These are phyloP conservation scores for Sphecodes monilicornis DNA, from an alignment of 2,888 invertebrate genomes.

Conservation along the genomic window DNA sequence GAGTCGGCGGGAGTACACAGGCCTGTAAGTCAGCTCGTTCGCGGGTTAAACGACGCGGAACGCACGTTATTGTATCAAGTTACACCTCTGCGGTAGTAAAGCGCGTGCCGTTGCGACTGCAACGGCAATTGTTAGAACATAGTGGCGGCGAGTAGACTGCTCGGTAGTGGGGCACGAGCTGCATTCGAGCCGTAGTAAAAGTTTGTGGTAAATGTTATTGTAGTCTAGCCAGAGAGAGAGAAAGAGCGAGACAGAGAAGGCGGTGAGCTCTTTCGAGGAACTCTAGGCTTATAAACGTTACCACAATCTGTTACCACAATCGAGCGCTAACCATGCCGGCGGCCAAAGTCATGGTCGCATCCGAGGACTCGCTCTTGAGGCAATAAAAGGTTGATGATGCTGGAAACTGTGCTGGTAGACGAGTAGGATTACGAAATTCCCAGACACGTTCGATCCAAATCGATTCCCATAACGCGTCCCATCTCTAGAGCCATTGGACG, in stretches of 20 bases:
- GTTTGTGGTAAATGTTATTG: slow-evolving; percentile 73
- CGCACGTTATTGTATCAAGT: slow-evolving; percentile 72
- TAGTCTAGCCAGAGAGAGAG: slow-evolving; percentile 48
- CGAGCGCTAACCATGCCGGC: slow-evolving; percentile 45
- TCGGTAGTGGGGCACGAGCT: slow-evolving; percentile 8
- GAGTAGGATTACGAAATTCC: neutral
- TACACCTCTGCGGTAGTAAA: slow-evolving; percentile 66
- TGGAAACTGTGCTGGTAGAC: neutral
- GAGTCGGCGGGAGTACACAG: neutral
- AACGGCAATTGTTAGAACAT: slow-evolving; percentile 60
- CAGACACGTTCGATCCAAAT: neutral
- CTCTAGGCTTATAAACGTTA: slow-evolving; percentile 69
- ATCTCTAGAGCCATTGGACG: neutral
- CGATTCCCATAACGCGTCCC: neutral
- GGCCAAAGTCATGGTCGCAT: slow-evolving; percentile 22
- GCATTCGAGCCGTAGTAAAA: slow-evolving; percentile 68
- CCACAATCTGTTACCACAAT: slow-evolving; percentile 71
- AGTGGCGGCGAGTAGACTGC: slow-evolving; percentile 46
- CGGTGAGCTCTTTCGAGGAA: slow-evolving; percentile 60
- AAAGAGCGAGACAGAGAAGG: neutral
- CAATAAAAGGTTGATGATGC: neutral
- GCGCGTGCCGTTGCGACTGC: slow-evolving; percentile 68
- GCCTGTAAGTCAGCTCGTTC: slow-evolving; percentile 56
- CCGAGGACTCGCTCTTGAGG: neutral
- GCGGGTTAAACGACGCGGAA: slow-evolving; percentile 66